These are phyloP conservation scores for Meles meles DNA, from an alignment of 2,113 vertebrate genomes.

Conservation along the genomic window DNA sequence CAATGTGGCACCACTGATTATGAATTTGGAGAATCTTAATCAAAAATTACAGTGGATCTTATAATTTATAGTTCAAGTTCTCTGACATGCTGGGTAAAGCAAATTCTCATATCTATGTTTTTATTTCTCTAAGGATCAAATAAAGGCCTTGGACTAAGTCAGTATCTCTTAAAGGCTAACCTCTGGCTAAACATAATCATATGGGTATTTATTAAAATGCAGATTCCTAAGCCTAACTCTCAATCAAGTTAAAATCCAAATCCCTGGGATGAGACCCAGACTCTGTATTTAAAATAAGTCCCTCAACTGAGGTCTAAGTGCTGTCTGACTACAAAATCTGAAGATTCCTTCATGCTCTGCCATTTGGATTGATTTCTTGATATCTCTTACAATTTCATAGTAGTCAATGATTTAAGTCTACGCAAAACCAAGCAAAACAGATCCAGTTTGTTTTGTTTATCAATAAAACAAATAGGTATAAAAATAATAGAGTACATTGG, in stretches of 20 bases:
- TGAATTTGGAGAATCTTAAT: not conserved
- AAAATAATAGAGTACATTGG: not conserved
- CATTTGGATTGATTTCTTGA: not conserved
- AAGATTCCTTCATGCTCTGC: not conserved
- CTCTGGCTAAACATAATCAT: not conserved
- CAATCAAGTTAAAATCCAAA: not conserved
- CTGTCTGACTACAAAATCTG: not conserved
- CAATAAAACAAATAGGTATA: not conserved
- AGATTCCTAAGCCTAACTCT: not conserved
- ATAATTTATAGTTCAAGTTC: not conserved
- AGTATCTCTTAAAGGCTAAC: constrained; percentile 21
- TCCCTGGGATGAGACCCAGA: not conserved
- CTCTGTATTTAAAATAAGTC: not conserved
- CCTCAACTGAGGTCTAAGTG: not conserved
- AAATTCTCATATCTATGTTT: not conserved
- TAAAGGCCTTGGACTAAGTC: not conserved
- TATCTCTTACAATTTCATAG: not conserved
- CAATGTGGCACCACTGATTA: not conserved
- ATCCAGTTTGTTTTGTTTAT: not conserved
- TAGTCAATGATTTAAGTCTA: not conserved
- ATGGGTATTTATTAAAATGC: not conserved
- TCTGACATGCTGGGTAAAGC: not conserved
- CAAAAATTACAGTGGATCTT: not conserved
- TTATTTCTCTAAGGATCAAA: not conserved
- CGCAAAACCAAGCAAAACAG: not conserved